Conservation (phyloP, 2,888 invertebrate genomes). For the Meteorus cinctellus region DNA sequence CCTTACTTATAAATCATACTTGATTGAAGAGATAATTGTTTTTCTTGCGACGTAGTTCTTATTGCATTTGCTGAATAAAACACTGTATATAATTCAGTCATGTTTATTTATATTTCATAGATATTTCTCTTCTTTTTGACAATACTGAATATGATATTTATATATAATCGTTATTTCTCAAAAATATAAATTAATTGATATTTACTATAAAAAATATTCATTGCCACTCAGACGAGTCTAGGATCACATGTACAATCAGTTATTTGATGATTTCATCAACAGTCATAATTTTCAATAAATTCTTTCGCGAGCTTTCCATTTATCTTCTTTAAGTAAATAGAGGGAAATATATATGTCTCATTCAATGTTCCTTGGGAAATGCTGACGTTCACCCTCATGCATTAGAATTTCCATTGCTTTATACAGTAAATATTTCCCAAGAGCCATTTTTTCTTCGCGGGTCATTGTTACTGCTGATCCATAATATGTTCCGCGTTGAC, state of each 20-base stretch:
- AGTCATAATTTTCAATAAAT: constrained; percentile 8
- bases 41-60: neutral
- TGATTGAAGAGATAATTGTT: neutral
- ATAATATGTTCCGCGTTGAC: constrained; percentile 88
- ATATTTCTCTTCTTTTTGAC: neutral
- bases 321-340: neutral
- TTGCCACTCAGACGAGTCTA: neutral
- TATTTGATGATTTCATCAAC: neutral
- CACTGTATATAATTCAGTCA: neutral
- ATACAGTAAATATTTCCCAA: constrained; percentile 87
- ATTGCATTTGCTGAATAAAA: neutral
- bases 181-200: neutral
- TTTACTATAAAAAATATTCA: neutral
- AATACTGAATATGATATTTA: neutral
- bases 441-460: constrained; percentile 79
- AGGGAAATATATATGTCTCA: constrained; percentile 17
- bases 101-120: constrained; percentile 4
- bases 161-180: neutral
- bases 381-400: constrained; percentile 91
- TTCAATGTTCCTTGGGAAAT: constrained; percentile 78
- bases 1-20: constrained; percentile 78
- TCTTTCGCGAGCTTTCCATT: neutral
- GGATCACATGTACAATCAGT: neutral
- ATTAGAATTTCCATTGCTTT: constrained; percentile 89
- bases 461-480: constrained; percentile 86